Conservation (phyloP, 2,888 invertebrate species). For the Hartigia nigra region DNA sequence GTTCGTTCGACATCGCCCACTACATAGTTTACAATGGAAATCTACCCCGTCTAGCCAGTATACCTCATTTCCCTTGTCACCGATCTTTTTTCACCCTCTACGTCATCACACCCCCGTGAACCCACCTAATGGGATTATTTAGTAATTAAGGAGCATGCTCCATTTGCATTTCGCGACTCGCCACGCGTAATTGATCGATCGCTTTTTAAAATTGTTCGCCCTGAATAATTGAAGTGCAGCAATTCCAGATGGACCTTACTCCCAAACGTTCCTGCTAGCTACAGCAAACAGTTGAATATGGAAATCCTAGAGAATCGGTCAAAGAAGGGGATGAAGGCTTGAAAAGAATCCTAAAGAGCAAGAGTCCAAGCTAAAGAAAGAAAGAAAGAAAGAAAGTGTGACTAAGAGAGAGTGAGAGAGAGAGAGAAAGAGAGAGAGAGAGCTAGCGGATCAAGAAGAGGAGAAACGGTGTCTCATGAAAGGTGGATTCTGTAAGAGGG, state of each 20-base stretch:
- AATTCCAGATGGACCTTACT: not conserved
- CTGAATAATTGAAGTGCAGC: not conserved
- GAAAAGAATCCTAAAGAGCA: not conserved
- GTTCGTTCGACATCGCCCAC: not conserved
- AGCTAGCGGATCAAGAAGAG: not conserved
- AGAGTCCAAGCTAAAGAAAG: not conserved
- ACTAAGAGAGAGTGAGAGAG: accelerated
- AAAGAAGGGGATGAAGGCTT: not conserved
- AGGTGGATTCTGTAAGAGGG: constrained; percentile 3
- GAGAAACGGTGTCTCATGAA: constrained; percentile 9
- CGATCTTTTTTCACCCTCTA: constrained; percentile 29
- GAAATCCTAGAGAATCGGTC: not conserved
- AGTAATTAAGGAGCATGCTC: constrained; percentile 54
- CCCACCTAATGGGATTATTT: constrained; percentile 32
- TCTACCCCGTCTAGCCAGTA: constrained; percentile 20
- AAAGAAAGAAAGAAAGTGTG: not conserved
- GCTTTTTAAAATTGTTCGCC: constrained; percentile 42
- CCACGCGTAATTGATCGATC: constrained; percentile 55
- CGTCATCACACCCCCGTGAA: constrained; percentile 28
- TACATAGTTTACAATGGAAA: not conserved
- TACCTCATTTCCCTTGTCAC: not conserved
- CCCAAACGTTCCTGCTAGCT: not conserved
- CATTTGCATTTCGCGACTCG: constrained; percentile 30
- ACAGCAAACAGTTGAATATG: not conserved
- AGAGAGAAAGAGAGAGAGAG: not conserved